Evolutionary conservation across 2,113 vertebrate species (phyloP), one percentile per base, ranked within the genome.

Genomic region (Sceloporus undulatus): DNA sequence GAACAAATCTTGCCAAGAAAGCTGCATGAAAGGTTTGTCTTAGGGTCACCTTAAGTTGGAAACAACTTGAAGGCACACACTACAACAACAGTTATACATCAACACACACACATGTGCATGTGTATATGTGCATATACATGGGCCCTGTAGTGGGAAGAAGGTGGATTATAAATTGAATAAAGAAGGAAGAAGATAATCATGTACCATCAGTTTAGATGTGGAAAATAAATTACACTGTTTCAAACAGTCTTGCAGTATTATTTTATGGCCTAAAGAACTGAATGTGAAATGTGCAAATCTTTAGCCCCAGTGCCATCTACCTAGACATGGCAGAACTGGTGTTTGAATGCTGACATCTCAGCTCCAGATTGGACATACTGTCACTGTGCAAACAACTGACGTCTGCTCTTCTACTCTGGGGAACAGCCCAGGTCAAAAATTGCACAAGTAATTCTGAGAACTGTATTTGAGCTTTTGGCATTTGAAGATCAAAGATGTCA

Each of bases 221-320:
- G 25, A 71, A 27, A 42, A 1, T 54, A 54, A 34, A 1, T 78
- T n/a, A 18, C 14, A 79, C 5, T n/a, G 29, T 25, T 2, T 78
- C 48, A 54, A 40, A 13, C 16, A 79, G 27, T 13, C n/a, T 54
- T 10, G 4, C 48, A 9, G 25, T 29, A 16, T 40, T 38, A 65
- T 82, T 75, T 74, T 85, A 76, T 75, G 56, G 34, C 25, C 13
- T 27, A 59, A 71, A 85, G 23, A 85, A 75, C 54, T 40, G 54
- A 62, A 62, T 34, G 16, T 29, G 3, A 42, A 23, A 14, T 42
- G 56, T 77, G 42, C 40, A 54, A 73, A 16, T 77, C 7, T 29
- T 56, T 66, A 2, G 23, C 38, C n/a, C 79, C 74, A 84, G 73
- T 48, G 77, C 77, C 27, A n/a, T 11, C 76, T 42, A 52, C 42